These are phyloP conservation scores for Clinocottus analis DNA, from an alignment of 2,113 vertebrate species.

Conservation along the genomic window DNA sequence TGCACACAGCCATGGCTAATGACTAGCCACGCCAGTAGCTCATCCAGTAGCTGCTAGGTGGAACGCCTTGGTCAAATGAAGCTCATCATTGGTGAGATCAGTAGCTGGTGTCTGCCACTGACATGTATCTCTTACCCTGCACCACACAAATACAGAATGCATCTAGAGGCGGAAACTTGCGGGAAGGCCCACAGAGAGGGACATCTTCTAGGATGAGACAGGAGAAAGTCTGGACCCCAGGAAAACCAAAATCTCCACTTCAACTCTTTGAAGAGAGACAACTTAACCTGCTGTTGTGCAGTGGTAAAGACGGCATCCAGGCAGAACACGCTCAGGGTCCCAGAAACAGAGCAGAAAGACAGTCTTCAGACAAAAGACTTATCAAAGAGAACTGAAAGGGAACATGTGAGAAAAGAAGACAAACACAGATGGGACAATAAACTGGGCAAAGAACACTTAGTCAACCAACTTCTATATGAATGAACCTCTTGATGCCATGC, in stretches of 20 bases:
- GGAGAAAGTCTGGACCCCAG: slow-evolving; percentile 73
- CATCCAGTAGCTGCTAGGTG: too few relatives aligned
- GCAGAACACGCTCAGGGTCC: not conserved
- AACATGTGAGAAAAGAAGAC: not conserved
- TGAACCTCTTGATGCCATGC: not conserved
- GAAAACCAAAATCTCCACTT: slow-evolving; percentile 33
- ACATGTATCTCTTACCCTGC: not conserved
- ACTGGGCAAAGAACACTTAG: slow-evolving; percentile 6
- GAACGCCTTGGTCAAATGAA: too few relatives aligned
- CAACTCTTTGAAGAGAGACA: slow-evolving; percentile 9
- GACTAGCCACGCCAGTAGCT: too few relatives aligned
- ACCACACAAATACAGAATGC: not conserved
- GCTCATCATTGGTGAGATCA: too few relatives aligned
- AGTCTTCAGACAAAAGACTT: not conserved
- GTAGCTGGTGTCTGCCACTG: too few relatives aligned
- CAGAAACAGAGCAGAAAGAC: not conserved
- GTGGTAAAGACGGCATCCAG: not conserved
- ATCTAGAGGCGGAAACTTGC: slow-evolving; percentile 56
- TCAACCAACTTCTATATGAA: not conserved
- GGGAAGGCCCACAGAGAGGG: slow-evolving; percentile 66
- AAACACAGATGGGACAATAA: slow-evolving; percentile 15
- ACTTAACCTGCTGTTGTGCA: not conserved
- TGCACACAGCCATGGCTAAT: too few relatives aligned
- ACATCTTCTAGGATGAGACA: slow-evolving; percentile 84
- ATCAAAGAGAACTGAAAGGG: not conserved